Evolutionary conservation across 2,113 vertebrate species (phyloP), one percentile per base, ranked within the genome.

Genomic region (Austrofundulus limnaeus): DNA sequence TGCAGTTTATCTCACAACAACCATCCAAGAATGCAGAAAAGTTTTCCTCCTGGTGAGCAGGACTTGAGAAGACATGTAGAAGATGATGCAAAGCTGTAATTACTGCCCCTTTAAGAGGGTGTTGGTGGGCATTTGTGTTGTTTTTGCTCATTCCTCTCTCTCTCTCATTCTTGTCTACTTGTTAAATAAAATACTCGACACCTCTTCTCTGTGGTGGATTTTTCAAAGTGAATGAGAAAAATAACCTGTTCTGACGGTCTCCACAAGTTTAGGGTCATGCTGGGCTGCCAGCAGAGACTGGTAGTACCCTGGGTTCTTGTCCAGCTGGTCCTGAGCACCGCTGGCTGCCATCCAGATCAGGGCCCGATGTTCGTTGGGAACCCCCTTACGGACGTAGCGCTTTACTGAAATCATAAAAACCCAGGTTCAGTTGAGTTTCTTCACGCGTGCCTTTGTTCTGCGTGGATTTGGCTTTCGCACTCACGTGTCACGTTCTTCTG

Each of bases 301-400:
- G 85, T 96, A 99, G 78, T 96, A 95, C 2, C 93, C 94, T 1
- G 94, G 92, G 70, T 96, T 95, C 84, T 73, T 92, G 37, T 98
- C 95, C 87, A 98, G 91, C 83, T 84, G 93, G 53, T 93, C 85
- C 86, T 95, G 96, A 16, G 96, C 96, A 11, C 97, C 97, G 4
- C 97, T 98, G 53, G 94, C 89, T 2, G 89, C 84, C 96, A 98
- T 96, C 97, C 97, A 99, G 66, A 97, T 88, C 15, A 92, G 78
- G 7, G 93, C 82, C 3, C 97, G 91, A 77, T 97, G 94, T 80
- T 97, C 95, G 39, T 92, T 94, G 0, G 96, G 97, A 66, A 99
- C 79, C 8, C 97, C 97, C 75, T 99, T 99, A 20, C 97, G 94
- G 37, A 98, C 92, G 0, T 96, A 99, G 55, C 97, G 95, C 80